These are phyloP conservation scores for Amblyopsis hoosieri DNA, from an alignment of 2,797 vertebrate genomes.

Conservation along the genomic window DNA sequence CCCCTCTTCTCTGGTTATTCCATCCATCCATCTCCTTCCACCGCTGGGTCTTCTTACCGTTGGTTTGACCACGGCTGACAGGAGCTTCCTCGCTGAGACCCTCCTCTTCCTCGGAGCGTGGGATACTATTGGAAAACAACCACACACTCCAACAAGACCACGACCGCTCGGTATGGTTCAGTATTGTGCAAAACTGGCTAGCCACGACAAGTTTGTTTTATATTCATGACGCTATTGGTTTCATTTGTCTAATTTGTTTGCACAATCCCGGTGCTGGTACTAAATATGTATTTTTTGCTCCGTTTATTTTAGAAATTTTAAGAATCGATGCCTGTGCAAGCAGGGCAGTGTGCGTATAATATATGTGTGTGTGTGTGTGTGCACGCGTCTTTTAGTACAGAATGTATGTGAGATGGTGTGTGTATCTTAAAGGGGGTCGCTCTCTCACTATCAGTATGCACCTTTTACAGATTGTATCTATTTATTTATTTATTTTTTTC, in stretches of 20 bases:
- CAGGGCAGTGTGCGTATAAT: constrained; percentile 63
- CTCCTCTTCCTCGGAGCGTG: constrained; percentile 65
- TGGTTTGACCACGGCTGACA: constrained; percentile 39
- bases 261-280: constrained; percentile 74
- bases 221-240: constrained; percentile 71
- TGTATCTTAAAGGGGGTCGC: constrained; percentile 65
- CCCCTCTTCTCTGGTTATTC: constrained; percentile 50
- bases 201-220: constrained; percentile 73
- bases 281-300: constrained; percentile 72
- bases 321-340: constrained; percentile 61
- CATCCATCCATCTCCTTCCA: constrained; percentile 40
- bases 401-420: constrained; percentile 21
- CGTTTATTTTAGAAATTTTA: constrained; percentile 74
- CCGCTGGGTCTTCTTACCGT: constrained; percentile 22
- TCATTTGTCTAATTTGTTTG: constrained; percentile 76
- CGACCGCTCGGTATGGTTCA: constrained; percentile 71
- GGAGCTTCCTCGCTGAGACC: constrained; percentile 52
- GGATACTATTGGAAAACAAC: constrained; percentile 60
- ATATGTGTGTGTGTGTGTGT: constrained; percentile 2
- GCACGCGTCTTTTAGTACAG: not conserved
- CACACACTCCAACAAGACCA: constrained; percentile 64
- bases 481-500: constrained; percentile 86
- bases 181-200: constrained; percentile 75
- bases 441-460: constrained; percentile 75
- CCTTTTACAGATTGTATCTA: constrained; percentile 83